Evolutionary conservation across 2,113 vertebrate genomes (phyloP).

Genomic region (Peucedramus taeniatus): DNA sequence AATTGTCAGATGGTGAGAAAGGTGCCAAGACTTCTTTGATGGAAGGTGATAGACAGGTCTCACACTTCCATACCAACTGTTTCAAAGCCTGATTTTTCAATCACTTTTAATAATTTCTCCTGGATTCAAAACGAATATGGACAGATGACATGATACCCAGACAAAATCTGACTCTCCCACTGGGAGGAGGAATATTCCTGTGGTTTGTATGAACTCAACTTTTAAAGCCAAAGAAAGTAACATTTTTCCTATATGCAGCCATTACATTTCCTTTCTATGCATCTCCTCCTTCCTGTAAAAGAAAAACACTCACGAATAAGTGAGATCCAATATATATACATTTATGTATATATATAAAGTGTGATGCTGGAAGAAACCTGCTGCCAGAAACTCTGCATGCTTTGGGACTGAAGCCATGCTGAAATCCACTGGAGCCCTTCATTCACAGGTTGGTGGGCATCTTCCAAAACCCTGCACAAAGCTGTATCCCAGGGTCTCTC

Average conservation of each 20-base stretch:
- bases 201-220: slow-evolving; percentile 36
- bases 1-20: slow-evolving; percentile 2
- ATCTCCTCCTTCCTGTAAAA: slow-evolving; percentile 51
- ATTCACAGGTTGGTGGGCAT: background rate
- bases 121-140: slow-evolving; percentile 47
- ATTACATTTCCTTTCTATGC: slow-evolving; percentile 56
- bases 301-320: slow-evolving; percentile 12
- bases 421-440: slow-evolving; percentile 26
- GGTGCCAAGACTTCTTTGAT: slow-evolving; percentile 15
- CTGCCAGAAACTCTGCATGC: slow-evolving; percentile 52
- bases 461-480: background rate
- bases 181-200: slow-evolving; percentile 43
- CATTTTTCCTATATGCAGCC: slow-evolving; percentile 46
- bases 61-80: slow-evolving; percentile 35
- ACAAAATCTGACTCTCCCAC: slow-evolving; percentile 54
- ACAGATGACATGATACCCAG: slow-evolving; percentile 64
- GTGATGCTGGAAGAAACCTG: slow-evolving; percentile 26
- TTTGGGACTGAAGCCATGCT: background rate
- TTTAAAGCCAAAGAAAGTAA: slow-evolving; percentile 67
- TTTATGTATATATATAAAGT: slow-evolving; percentile 28
- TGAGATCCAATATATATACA: slow-evolving; percentile 44
- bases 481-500: background rate
- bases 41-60: slow-evolving; percentile 50
- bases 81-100: slow-evolving; percentile 59
- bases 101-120: slow-evolving; percentile 54